Evolutionary conservation across 1,140 invertebrate genomes (phyloP), one percentile per base, ranked within the genome.

Genomic region (Drosophila pallidifrons): DNA sequence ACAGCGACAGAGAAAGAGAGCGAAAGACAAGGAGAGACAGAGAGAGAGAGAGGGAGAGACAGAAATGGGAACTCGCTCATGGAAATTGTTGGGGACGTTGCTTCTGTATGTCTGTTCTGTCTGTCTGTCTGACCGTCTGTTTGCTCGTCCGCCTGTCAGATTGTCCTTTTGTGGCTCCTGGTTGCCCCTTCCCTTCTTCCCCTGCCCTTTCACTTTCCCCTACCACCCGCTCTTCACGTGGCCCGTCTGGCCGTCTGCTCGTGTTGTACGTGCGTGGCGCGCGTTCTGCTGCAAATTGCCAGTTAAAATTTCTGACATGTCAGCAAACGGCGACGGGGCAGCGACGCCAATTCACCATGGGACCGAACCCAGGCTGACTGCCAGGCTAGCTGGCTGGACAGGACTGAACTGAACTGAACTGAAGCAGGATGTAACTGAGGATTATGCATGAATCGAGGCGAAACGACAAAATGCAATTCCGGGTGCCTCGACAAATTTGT

Each of bases 241-340:
- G 4, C 47, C 47, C n/a, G 72, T 63, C 65, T 75, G 67, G 16
- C 47, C 25, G 66, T 55, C 63, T 70, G 72, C 13, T 52, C 51
- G 58, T 49, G 49, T 63, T 77, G 75, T 77, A 77, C 75, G 75
- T 77, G 75, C 75, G 75, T 69, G 64, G 75, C 79, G 80, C 75
- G 68, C 75, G 75, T 65, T 81, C 66, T 81, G 60, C 79, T 86
- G 82, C 82, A 81, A 86, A 86, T 86, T 86, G 82, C 78, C 82
- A 86, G 82, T 86, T 86, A 86, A 86, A 86, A 87, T 86, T 86
- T 86, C 71, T 86, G 82, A 86, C 82, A 86, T 86, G 79, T 86
- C 82, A 86, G 82, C 82, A 81, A 78, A 85, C 78, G 82, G 76
- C 75, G 64, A 78, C 80, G 28, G 8, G 30, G n/a, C 8, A 41